Conservation (phyloP, 2,888 invertebrate species). For the Syrphus vitripennis region DNA sequence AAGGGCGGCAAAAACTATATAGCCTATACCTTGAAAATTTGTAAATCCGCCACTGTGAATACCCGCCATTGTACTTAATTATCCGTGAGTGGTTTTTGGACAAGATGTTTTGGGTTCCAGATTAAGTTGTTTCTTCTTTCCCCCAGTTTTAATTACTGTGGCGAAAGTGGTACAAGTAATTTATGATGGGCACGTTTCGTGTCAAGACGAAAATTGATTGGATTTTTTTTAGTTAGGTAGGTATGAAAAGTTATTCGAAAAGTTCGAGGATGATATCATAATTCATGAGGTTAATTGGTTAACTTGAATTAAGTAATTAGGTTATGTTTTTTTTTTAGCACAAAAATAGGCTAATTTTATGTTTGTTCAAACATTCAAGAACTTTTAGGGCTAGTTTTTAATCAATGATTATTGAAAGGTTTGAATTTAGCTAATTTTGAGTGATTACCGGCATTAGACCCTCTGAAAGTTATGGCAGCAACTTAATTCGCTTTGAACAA, state of each 20-base stretch:
- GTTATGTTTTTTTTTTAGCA: neutral
- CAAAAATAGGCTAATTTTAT: neutral
- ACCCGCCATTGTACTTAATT: conserved; percentile 59
- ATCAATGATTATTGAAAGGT: no score
- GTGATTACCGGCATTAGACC: no score
- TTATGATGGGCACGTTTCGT: conserved; percentile 53
- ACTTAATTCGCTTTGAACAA: no score
- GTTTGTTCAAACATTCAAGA: no score
- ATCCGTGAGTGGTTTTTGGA: conserved; percentile 5
- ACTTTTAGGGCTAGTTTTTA: no score
- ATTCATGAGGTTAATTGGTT: conserved; percentile 43
- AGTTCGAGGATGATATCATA: neutral
- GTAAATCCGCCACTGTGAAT: no score
- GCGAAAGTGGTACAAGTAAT: conserved; percentile 59
- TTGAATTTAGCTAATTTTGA: no score
- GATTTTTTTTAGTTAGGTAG: neutral
- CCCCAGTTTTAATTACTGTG: conserved; percentile 54
- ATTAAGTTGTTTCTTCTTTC: conserved; percentile 65
- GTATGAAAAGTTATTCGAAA: conserved; percentile 35
- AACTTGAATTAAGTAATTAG: neutral
- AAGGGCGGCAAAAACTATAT: no score
- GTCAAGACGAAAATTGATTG: conserved; percentile 43
- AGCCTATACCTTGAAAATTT: no score
- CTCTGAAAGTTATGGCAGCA: no score
- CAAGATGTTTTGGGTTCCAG: conserved; percentile 24